Percentiles rank a stretch among this genome's conserved stretches.
phyloP scores from a whole-genome alignment of 2,888 invertebrate genomes.

The Caenorhabditis auriculariae region DNA sequence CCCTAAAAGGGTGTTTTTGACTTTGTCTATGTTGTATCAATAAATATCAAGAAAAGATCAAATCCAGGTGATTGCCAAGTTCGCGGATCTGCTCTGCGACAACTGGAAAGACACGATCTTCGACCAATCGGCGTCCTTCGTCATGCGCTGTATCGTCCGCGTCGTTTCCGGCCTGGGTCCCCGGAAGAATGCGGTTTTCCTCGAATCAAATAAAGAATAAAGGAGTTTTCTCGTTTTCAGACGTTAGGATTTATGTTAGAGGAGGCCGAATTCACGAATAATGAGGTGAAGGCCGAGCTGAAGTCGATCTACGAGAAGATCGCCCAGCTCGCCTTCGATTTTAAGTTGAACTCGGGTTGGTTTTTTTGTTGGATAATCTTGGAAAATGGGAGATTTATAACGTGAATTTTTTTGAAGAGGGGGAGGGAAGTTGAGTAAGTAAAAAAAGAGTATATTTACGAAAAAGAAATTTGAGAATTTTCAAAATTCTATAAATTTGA shows the following conservation, averaged over 20 bases:
- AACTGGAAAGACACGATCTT: constrained; percentile 29
- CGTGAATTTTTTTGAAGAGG: too few species aligned
- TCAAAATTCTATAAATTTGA: too few species aligned
- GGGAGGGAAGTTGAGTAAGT: too few species aligned
- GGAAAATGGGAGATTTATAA: too few species aligned
- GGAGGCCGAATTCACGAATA: constrained; percentile 2
- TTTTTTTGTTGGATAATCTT: too few species aligned
- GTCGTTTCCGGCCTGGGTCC: constrained; percentile 21
- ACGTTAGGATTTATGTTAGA: too few species aligned
- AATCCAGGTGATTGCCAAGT: constrained; percentile 19
- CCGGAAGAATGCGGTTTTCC: neutral
- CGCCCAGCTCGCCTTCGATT: constrained; percentile 17
- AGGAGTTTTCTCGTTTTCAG: neutral
- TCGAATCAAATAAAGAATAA: neutral
- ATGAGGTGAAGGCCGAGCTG: constrained; percentile 13
- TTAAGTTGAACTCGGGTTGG: constrained; percentile 22
- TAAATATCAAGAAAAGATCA: neutral
- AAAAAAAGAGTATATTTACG: too few species aligned
- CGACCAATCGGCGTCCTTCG: constrained; percentile 20
- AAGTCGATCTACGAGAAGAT: constrained; percentile 19
- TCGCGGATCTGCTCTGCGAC: constrained; percentile 26
- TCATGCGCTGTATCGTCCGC: constrained; percentile 26
- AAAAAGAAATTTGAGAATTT: too few species aligned
- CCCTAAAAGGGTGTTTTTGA: too few species aligned
- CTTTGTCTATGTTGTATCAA: too few species aligned